Base-by-base conservation (phyloP, 64 coral and sea anemone species). In the Pachyseris speciosa region DNA sequence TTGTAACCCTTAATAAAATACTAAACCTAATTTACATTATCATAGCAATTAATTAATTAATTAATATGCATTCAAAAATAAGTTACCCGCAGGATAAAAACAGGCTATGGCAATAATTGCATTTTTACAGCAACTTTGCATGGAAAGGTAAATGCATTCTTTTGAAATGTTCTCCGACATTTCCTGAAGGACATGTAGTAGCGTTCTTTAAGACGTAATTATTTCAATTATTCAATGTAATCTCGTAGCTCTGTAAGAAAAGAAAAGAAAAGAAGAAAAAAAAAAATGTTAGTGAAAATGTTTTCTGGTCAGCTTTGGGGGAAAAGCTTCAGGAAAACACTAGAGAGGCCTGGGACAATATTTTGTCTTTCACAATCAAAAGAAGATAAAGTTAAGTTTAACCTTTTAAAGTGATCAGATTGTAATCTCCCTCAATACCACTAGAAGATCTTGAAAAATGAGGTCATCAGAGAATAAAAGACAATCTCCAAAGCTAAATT, bases 11-110 rank as follows among this genome's bases (percentile, higher is more conserved):
- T 59, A 81, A 61, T 81, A 81, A 81, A 81, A 81, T 81, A 81
- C 77, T 81, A 81, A 81, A 61, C 51, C 77, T 63, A 61, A 81
- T 59, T 81, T 61, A 63, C 77, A 61, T 81, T 81, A 61, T 59
- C 77, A 63, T 81, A 39, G 49, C 53, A 63, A 39, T 80, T 80
- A 75, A 75, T 77, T 81, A 59, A 63, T 81, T 61, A 60, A 55
- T 78, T 55, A 57, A 78, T 78, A 34, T 61, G 53, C 77, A 81
- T 81, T 81, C 32, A 81, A 63, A 81, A 81, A 81, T 81, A 81
- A 81, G 77, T 81, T 81, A 81, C 77, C 77, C 77, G 53, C 51
- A 27, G 52, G 77, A 81, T 63, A 81, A 81, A 81, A 81, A 60
- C 77, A 81, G 52, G 52, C 31, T 34, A 61, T 37, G 50, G 55